Evolutionary conservation across 2,113 vertebrate species (phyloP).

Genomic region (Grammomys surdaster): DNA sequence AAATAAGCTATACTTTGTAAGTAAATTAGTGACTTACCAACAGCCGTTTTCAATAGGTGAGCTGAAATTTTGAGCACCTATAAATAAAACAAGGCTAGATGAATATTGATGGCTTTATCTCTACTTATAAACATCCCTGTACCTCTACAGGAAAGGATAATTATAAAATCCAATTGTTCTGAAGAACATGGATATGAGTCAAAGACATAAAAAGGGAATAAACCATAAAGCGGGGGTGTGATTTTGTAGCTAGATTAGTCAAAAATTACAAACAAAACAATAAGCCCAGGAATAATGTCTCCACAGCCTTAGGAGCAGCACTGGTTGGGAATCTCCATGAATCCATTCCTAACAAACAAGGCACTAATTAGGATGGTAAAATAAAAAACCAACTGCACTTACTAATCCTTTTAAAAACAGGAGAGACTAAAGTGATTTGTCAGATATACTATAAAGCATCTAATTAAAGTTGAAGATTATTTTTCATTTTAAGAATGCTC

Average conservation of each 20-base stretch:
- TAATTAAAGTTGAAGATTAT: background rate
- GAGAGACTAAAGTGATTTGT: background rate
- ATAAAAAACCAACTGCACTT: background rate
- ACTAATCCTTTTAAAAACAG: background rate
- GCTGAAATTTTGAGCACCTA: background rate
- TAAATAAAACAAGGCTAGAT: background rate
- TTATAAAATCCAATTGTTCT: background rate
- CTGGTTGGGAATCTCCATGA: background rate
- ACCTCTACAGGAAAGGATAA: background rate
- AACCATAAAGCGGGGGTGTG: background rate
- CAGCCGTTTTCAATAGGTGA: background rate
- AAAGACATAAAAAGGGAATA: background rate
- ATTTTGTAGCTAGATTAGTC: background rate
- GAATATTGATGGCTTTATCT: background rate
- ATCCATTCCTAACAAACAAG: background rate
- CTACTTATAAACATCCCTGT: background rate
- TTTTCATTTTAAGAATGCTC: background rate
- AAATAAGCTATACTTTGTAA: slow-evolving; percentile 33
- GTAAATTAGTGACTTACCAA: slow-evolving; percentile 2
- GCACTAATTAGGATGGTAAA: background rate
- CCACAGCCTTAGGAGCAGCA: background rate
- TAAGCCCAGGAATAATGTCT: background rate
- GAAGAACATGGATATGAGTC: background rate
- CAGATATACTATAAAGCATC: background rate
- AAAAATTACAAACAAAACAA: slow-evolving; percentile 22